Evolutionary conservation across 1,140 invertebrate species (phyloP), one percentile per base, ranked within the genome.

Genomic region (Epicauta chinensis): DNA sequence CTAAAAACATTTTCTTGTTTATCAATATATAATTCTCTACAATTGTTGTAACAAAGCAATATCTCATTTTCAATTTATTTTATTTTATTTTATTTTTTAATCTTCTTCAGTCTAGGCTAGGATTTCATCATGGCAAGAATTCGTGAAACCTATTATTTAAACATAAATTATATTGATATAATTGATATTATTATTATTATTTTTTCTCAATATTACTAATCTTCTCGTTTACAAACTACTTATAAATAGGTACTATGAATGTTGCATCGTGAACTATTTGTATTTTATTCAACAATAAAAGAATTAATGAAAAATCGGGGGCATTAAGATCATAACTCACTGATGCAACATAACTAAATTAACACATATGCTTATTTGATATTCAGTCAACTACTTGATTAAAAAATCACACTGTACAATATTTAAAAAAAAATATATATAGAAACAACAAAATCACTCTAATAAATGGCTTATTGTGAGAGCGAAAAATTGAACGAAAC

Each of bases 121-220:
- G 59, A 63, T 63, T 63, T 64, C 59, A 61, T 64, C 59, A 66
- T 66, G 64, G 64, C 64, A 63, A 66, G 61, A 64, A 58, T 64
- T 65, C 59, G 62, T 62, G 53, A 61, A 66, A 66, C 61, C 62
- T 60, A 60, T 13, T 58, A 53, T 55, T 56, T 49, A 53, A 51
- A 55, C 44, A 61, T 53, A 61, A 58, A 51, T 55, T 55, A 39
- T 48, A 48, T 44, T 58, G 59, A 60, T 59, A 59, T 61, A 61
- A 61, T 61, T 61, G 59, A 61, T 61, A 59, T 58, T 31, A 13
- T 36, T 43, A 36, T 40, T 49, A n/a, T n/a, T n/a, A n/a, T n/a
- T n/a, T n/a, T n/a, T n/a, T n/a, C n/a, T n/a, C n/a, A n/a, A n/a
- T n/a, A n/a, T n/a, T n/a, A n/a, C n/a, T 38, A 49, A 40, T 47